Conservation (phyloP, 2,113 vertebrate species). For the Cephalopterus ornatus region DNA sequence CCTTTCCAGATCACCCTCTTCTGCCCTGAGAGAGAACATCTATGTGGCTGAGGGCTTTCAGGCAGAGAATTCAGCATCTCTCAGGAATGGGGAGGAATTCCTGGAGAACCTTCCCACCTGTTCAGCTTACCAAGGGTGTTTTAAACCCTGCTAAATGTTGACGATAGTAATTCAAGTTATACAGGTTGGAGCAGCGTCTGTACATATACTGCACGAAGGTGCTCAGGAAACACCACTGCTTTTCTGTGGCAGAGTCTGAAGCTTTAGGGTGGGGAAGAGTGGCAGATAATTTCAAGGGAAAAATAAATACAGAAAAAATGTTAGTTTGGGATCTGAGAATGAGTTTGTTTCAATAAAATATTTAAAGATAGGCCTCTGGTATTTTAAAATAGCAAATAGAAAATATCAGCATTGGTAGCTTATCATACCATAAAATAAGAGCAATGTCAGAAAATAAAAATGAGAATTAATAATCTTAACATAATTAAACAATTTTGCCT, state of each 20-base stretch:
- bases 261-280: not conserved
- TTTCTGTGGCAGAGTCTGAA: not conserved
- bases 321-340: not conserved
- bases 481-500: not conserved
- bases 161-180: not conserved
- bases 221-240: not conserved
- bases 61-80: not conserved
- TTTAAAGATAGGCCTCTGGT: not conserved
- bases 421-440: not conserved
- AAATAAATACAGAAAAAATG: not conserved
- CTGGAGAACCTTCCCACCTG: not conserved
- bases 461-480: not conserved
- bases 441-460: not conserved
- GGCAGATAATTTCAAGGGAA: not conserved
- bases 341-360: not conserved
- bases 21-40: not conserved
- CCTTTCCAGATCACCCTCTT: not conserved
- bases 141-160: not conserved
- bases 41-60: not conserved
- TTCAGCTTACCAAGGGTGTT: not conserved
- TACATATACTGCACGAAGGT: not conserved
- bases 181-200: not conserved
- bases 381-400: not conserved
- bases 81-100: not conserved
- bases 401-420: not conserved